A percentile compares a stretch with the other conserved stretches of the same genome.
Conservation (phyloP, 2,888 invertebrate species). For the Erannis defoliaria region DNA sequence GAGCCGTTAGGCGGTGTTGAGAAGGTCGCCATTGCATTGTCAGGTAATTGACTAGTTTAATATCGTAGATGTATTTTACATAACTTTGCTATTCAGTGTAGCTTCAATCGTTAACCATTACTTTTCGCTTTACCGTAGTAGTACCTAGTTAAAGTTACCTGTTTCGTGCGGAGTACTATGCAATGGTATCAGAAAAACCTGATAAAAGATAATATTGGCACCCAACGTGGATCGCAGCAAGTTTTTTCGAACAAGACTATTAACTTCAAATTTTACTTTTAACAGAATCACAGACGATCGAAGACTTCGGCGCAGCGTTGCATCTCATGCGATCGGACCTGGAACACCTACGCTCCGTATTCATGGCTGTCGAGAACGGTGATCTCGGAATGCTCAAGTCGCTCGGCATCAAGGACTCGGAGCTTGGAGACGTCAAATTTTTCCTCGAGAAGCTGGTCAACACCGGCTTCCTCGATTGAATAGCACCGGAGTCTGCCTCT, state of each 20-base stretch:
- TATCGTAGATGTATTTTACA: conserved; percentile 33
- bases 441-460: conserved; percentile 98
- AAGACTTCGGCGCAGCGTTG: conserved; percentile 96
- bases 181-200: background rate
- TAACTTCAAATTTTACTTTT: conserved; percentile 24
- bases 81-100: too few species aligned
- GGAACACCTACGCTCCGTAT: conserved; percentile 97
- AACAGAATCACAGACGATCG: conserved; percentile 97
- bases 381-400: conserved; percentile 97
- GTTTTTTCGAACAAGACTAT: background rate
- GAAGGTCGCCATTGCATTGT: conserved; percentile 97
- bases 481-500: conserved; percentile 91
- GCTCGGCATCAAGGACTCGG: conserved; percentile 97
- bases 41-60: conserved; percentile 88
- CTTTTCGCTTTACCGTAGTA: too few species aligned
- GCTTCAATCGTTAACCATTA: too few species aligned
- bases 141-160: too few species aligned
- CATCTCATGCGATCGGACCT: conserved; percentile 95
- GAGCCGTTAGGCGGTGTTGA: conserved; percentile 97
- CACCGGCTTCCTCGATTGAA: conserved; percentile 98
- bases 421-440: conserved; percentile 97
- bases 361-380: conserved; percentile 98
- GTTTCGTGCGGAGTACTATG: conserved; percentile 1
- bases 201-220: conserved; percentile 37
- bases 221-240: conserved; percentile 34